phyloP scores from a whole-genome alignment of 2,797 vertebrate species.

The Sphenodon punctatus region DNA sequence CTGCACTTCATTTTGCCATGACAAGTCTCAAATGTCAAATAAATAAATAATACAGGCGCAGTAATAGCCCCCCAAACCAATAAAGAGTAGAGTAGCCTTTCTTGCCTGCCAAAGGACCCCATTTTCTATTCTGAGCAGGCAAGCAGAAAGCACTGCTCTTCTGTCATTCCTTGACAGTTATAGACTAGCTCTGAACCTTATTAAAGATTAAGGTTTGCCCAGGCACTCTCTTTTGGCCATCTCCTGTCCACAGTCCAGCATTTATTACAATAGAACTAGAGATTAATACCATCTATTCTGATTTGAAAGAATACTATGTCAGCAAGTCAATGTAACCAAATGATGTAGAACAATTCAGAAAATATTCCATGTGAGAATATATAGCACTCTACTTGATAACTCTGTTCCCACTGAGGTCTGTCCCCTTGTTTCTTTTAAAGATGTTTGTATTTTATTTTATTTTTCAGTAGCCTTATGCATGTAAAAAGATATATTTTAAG shows the following conservation, averaged over 20 bases:
- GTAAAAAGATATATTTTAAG: neutral
- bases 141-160: slow-evolving; percentile 65
- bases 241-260: slow-evolving; percentile 60
- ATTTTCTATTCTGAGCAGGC: slow-evolving; percentile 74
- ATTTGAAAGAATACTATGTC: slow-evolving; percentile 5
- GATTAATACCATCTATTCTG: slow-evolving; percentile 63
- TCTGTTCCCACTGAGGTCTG: neutral
- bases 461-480: neutral
- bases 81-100: slow-evolving; percentile 37
- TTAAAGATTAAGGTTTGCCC: slow-evolving; percentile 79
- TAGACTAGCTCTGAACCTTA: slow-evolving; percentile 78
- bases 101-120: slow-evolving; percentile 27
- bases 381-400: neutral
- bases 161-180: slow-evolving; percentile 77
- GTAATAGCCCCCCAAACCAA: slow-evolving; percentile 29
- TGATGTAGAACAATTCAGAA: neutral
- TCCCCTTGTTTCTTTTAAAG: neutral
- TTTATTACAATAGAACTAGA: slow-evolving; percentile 67
- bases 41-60: slow-evolving; percentile 36
- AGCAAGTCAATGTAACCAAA: slow-evolving; percentile 10
- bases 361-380: neutral
- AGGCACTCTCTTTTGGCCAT: slow-evolving; percentile 68
- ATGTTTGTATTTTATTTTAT: neutral
- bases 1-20: slow-evolving; percentile 39
- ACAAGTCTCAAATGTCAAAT: slow-evolving; percentile 43